Conservation (phyloP, 2,797 vertebrate species). For the Sciurus carolinensis region DNA sequence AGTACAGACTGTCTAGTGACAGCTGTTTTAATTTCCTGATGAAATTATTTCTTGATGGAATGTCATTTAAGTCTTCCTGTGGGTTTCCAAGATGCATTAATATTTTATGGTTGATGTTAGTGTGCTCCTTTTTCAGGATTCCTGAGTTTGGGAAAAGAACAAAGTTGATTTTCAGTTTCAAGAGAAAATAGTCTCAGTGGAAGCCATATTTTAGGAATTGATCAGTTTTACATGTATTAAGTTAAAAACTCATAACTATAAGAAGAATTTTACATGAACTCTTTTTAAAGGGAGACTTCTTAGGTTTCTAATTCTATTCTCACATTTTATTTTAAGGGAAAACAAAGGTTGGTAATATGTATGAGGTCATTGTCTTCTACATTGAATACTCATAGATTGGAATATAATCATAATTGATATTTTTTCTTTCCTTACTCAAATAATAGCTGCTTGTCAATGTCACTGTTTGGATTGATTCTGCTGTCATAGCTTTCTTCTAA, state of each 20-base stretch:
- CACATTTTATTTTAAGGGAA: background rate
- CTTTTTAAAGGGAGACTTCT: background rate
- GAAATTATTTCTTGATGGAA: conserved; percentile 19
- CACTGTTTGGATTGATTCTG: background rate
- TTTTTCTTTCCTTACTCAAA: background rate
- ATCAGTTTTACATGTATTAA: background rate
- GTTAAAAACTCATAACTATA: background rate
- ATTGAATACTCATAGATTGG: background rate
- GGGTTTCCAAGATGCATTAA: background rate
- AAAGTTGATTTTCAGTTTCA: background rate
- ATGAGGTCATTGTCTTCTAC: background rate
- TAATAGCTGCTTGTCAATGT: background rate
- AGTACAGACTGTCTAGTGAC: background rate
- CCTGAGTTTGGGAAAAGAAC: too few species aligned
- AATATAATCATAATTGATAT: background rate
- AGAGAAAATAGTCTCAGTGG: background rate
- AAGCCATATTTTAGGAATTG: background rate
- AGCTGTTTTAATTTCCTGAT: conserved; percentile 5
- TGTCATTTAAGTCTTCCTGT: background rate
- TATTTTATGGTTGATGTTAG: background rate
- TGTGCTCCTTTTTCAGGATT: too few species aligned
- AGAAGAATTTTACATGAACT: background rate
- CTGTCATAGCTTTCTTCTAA: background rate
- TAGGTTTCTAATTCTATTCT: background rate
- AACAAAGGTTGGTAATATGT: background rate